Percentiles rank a stretch among this genome's conserved stretches.
Evolutionary conservation across 2,797 vertebrate genomes (phyloP).

Genomic region (Phoeniculus purpureus): DNA sequence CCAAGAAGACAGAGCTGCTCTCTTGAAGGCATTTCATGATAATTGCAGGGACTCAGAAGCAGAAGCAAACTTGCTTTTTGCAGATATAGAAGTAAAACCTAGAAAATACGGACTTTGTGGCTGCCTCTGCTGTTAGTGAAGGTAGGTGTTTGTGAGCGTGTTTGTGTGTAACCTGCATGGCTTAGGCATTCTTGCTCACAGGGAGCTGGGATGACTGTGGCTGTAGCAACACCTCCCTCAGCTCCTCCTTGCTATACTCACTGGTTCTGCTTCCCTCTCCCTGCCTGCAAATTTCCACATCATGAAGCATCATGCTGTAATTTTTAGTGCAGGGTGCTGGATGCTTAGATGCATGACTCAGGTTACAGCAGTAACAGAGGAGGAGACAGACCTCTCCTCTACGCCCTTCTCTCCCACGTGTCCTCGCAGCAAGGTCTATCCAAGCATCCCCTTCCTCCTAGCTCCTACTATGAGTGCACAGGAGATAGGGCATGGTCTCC

Average conservation of each 20-base stretch:
- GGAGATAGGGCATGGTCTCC: neutral
- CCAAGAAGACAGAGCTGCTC: constrained; percentile 26
- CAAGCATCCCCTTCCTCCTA: neutral
- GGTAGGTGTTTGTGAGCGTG: neutral
- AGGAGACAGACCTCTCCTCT: neutral
- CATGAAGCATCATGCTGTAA: neutral
- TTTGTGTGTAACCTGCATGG: neutral
- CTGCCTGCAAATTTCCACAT: neutral
- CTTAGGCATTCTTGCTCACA: neutral
- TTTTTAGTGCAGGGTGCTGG: neutral
- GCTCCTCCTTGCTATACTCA: rapidly evolving
- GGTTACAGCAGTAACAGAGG: neutral
- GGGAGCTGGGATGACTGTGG: neutral
- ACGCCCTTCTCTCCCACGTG: neutral
- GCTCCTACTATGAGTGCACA: neutral
- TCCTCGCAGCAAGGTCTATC: neutral
- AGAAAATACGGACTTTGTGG: neutral
- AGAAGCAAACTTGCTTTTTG: constrained; percentile 46
- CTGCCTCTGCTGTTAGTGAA: constrained; percentile 58
- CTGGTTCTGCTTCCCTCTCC: neutral
- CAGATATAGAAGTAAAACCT: constrained; percentile 50
- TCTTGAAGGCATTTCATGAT: constrained; percentile 20
- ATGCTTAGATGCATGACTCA: neutral
- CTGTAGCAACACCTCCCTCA: neutral
- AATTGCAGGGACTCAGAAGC: neutral